phyloP scores from a whole-genome alignment of 2,113 vertebrate species.

The Strigops habroptila region DNA sequence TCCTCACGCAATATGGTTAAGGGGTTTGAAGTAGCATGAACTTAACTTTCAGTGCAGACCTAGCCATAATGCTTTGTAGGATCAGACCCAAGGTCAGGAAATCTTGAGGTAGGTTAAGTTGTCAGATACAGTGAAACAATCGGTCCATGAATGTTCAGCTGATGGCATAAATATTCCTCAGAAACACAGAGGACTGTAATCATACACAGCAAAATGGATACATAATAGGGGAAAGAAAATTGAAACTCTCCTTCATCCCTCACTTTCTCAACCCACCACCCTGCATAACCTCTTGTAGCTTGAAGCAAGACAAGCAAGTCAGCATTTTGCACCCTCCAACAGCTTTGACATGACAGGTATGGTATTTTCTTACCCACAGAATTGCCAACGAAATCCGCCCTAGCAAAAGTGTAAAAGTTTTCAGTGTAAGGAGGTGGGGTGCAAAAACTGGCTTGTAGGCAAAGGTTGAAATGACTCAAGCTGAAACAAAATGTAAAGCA shows the following conservation, averaged over 20 bases:
- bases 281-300: neutral
- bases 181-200: neutral
- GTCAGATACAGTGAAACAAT: neutral
- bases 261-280: neutral
- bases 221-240: neutral
- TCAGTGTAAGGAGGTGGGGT: slow-evolving; percentile 38
- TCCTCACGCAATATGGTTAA: fast-evolving
- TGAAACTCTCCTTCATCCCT: neutral
- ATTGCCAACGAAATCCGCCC: slow-evolving; percentile 59
- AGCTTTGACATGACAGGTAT: slow-evolving; percentile 64
- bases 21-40: neutral
- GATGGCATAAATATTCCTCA: neutral
- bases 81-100: neutral
- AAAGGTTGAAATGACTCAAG: slow-evolving; percentile 68
- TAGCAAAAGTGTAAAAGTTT: slow-evolving; percentile 63
- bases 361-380: slow-evolving; percentile 59
- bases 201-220: neutral
- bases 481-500: slow-evolving; percentile 62
- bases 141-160: neutral
- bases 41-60: neutral
- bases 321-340: slow-evolving; percentile 14
- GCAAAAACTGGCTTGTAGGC: slow-evolving; percentile 59
- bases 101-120: neutral
- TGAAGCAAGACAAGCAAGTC: slow-evolving; percentile 46
- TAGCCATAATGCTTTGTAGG: neutral